A percentile compares a stretch with the other conserved stretches of the same genome.
Evolutionary conservation across 2,797 vertebrate genomes (phyloP).

Genomic region (Silurus lanzhouensis): DNA sequence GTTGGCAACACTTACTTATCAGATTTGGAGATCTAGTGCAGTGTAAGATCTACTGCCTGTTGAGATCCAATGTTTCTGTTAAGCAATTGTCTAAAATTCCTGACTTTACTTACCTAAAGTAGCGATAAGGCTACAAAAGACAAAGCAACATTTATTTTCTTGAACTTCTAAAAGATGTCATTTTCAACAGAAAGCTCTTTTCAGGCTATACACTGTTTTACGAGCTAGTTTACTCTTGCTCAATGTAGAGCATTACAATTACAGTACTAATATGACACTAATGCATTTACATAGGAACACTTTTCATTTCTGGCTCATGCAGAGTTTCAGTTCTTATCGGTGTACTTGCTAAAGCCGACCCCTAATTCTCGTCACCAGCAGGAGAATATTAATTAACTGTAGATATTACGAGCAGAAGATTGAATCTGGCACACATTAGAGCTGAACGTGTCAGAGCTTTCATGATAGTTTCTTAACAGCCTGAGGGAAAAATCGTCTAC

Average conservation of each 20-base stretch:
- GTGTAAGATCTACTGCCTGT: not conserved
- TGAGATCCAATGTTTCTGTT: constrained; percentile 9
- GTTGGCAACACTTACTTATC: not conserved
- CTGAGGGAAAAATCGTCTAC: constrained; percentile 54
- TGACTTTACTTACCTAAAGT: not conserved
- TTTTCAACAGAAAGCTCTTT: not conserved
- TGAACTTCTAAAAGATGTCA: not conserved
- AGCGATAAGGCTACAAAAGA: not conserved
- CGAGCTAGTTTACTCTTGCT: not conserved
- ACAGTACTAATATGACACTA: constrained; percentile 2
- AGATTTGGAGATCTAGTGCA: not conserved
- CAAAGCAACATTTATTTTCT: constrained; percentile 6
- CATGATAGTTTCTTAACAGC: constrained; percentile 55
- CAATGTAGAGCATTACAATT: constrained; percentile 8
- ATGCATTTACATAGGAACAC: constrained; percentile 21
- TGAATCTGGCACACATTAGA: constrained; percentile 59
- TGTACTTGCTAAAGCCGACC: constrained; percentile 33
- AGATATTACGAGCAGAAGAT: constrained; percentile 57
- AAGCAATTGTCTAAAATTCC: not conserved
- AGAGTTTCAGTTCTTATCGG: constrained; percentile 42
- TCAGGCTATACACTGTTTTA: not conserved
- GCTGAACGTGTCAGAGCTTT: constrained; percentile 53
- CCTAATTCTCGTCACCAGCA: constrained; percentile 42
- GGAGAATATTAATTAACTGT: constrained; percentile 56
- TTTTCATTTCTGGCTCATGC: constrained; percentile 14